Evolutionary conservation across 2,888 invertebrate genomes (phyloP).

Genomic region (Ichneumon xanthorius): DNA sequence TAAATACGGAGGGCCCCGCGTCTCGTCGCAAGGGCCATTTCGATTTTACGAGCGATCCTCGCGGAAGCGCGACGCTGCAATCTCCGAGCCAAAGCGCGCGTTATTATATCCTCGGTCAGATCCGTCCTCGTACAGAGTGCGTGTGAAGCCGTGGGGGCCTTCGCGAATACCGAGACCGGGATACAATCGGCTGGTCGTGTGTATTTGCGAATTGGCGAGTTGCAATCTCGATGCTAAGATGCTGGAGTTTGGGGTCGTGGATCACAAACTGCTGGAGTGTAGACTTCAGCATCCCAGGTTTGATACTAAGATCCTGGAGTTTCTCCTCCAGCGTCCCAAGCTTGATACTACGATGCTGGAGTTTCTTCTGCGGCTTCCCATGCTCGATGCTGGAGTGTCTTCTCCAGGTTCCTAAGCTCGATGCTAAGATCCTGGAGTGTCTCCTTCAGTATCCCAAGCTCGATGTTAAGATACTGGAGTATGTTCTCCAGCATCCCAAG

Average conservation of each 20-base stretch:
- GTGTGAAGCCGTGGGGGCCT: background rate
- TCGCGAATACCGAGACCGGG: slow-evolving; percentile 37
- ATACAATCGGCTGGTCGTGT: slow-evolving; percentile 19
- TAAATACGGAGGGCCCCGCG: slow-evolving; percentile 53
- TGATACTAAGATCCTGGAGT: too few species aligned
- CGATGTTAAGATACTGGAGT: too few species aligned
- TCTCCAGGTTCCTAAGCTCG: too few species aligned
- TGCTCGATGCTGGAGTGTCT: too few species aligned
- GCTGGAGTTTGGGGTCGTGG: background rate
- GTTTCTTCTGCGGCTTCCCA: too few species aligned
- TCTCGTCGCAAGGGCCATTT: slow-evolving; percentile 65
- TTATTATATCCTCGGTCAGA: slow-evolving; percentile 46
- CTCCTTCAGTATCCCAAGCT: too few species aligned
- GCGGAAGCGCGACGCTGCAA: slow-evolving; percentile 73
- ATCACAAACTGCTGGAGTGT: background rate
- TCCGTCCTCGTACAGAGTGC: slow-evolving; percentile 50
- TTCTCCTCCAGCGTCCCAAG: too few species aligned
- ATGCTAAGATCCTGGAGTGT: too few species aligned
- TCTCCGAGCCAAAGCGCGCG: slow-evolving; percentile 72
- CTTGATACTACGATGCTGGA: too few species aligned
- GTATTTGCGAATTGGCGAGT: slow-evolving; percentile 35
- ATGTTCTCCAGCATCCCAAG: too few species aligned
- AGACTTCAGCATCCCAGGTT: too few species aligned
- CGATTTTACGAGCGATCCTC: slow-evolving; percentile 74
- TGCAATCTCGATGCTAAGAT: slow-evolving; percentile 11